Conservation (phyloP, 2,888 invertebrate genomes). For the Ectemnius lituratus region DNA sequence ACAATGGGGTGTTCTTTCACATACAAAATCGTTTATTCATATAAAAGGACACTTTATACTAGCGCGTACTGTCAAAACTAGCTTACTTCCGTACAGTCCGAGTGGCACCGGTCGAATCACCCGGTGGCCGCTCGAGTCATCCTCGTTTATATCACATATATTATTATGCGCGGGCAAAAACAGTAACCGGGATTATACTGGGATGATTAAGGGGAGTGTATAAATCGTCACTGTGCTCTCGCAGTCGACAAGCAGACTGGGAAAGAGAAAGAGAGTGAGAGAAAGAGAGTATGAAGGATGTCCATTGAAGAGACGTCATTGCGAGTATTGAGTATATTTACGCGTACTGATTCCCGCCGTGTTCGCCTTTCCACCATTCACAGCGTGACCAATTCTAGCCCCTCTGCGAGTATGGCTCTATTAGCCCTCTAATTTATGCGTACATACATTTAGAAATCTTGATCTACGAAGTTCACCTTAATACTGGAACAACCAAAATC, state of each 20-base stretch:
- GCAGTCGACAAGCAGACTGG: conserved; percentile 23
- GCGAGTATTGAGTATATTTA: conserved; percentile 48
- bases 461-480: too few species aligned
- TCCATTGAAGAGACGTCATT: conserved; percentile 35
- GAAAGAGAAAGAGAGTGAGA: background rate
- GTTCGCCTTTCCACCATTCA: conserved; percentile 22
- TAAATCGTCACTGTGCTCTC: conserved; percentile 30
- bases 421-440: too few species aligned
- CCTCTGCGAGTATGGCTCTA: background rate
- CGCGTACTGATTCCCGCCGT: conserved; percentile 43
- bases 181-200: conserved; percentile 50
- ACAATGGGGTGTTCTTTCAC: conserved; percentile 47
- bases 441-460: too few species aligned
- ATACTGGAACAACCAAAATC: too few species aligned
- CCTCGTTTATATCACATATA: conserved; percentile 70
- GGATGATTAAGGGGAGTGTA: conserved; percentile 25
- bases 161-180: conserved; percentile 66
- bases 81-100: conserved; percentile 65
- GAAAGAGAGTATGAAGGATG: conserved; percentile 18
- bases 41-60: conserved; percentile 76
- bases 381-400: conserved; percentile 50
- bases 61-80: conserved; percentile 73
- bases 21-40: conserved; percentile 76
- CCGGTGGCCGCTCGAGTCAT: conserved; percentile 62
- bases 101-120: conserved; percentile 60